Base-by-base conservation (phyloP, 1,140 invertebrate genomes). In the Vollenhovia emeryi region DNA sequence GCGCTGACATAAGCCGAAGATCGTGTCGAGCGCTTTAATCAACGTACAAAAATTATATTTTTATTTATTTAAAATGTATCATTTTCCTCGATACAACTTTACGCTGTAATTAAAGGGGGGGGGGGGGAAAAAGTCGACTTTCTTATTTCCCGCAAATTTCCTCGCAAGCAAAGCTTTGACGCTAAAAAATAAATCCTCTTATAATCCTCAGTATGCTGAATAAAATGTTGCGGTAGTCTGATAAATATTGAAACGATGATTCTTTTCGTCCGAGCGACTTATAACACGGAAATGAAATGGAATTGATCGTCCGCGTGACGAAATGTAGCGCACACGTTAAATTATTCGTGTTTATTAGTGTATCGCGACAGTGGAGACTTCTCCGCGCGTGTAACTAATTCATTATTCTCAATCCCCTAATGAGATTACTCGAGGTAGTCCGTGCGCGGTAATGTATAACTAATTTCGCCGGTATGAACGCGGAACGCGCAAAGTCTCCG, bases 361-460 rank as follows among this genome's bases (percentile, higher is more conserved):
- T 71, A 71, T 66, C 43, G 62, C 43, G 36, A 7, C 43, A 40
- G 33, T 27, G 57, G 40, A 87, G 45, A 74, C 45, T 62, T 43
- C 30, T 84, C 62, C 18, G 13, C 21, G 11, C n/a, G 43, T 52
- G 36, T 79, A 82, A 82, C 52, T 86, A 75, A 86, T 82, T 87
- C 75, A 75, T 83, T 74, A 52, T 36, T 80, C 76, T 66, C 85
- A 64, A 87, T 85, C 18, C 33, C n/a, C 43, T 85, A 76, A 89
- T 85, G 71, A 85, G 71, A 75, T 88, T 48, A 73, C 33, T 69
- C 66, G 11, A 13, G 15, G 50, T 43, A 71, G 64, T 45, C 64
- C 36, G 24, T 30, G 64, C 36, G 15, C 33, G 50, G 40, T 82
- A 82, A 82, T 73, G 36, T 80, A 80, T 71, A 80, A 80, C 64